Evolutionary conservation across 2,797 vertebrate genomes (phyloP), one percentile per base, ranked within the genome.

Genomic region (Amblyopsis hoosieri): DNA sequence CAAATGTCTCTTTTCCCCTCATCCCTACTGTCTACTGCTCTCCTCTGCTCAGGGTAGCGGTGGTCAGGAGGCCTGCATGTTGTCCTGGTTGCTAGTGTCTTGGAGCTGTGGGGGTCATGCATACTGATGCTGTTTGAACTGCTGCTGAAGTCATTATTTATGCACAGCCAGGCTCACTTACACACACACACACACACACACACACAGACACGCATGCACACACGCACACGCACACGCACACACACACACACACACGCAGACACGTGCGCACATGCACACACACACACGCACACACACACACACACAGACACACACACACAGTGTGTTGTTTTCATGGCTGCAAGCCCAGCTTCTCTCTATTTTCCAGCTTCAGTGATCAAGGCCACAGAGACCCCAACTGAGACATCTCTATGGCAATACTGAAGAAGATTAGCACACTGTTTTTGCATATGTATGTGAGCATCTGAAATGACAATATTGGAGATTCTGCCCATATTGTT

Each of bases 41-140:
- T 53, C 31, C 33, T 60, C 9, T 72, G 33, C 13, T 66, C 31
- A 51, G 33, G 37, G 13, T 52, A 65, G 72, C 63, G 37, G 66
- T 45, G 56, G 1, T 61, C 67, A 63, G 64, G 60, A 65, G 66
- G 70, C 54, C 77, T 64, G 70, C 54, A 75, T 64, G 79, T 87
- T 87, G 79, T 85, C 76, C 72, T 68, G 75, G 78, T 76, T 75
- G 71, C 80, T 79, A 67, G 75, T 81, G 81, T 82, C 75, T 64
- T 63, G 79, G 79, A 85, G 83, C 89, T 68, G 76, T 62, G 23
- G 81, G 84, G 77, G 72, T 86, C 82, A 85, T 89, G 87, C 88
- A 90, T 90, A 87, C 86, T 89, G 87, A 91, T 92, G 75, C 70
- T 82, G 81, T 87, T 90, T 90, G 80, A 90, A 87, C 84, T 82